Evolutionary conservation across 2,888 invertebrate species (phyloP), one percentile per base, ranked within the genome.

Genomic region (Piscicola geometra): DNA sequence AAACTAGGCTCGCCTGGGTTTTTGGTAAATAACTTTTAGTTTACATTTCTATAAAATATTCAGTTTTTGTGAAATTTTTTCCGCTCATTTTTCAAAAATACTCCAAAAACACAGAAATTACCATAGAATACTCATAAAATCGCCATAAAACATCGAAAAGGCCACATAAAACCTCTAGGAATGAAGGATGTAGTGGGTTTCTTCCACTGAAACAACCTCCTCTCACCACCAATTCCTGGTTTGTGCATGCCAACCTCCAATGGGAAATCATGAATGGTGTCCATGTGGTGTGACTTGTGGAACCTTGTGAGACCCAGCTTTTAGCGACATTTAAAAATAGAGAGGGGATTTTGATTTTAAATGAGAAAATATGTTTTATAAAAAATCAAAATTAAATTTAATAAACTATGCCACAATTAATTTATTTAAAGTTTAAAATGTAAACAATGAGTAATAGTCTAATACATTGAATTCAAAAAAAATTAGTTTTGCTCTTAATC

Each of bases 1-100:
- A 91, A 83, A 80, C 90, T 90, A 0, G 90, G 89, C 0, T 90
- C 90, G 83, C 91, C 91, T 0, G 90, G 89, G 0, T n/a, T n/a
- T n/a, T n/a, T n/a, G n/a, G n/a, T n/a, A n/a, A n/a, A n/a, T n/a
- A n/a, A n/a, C n/a, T n/a, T n/a, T n/a, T n/a, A n/a, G n/a, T n/a
- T n/a, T n/a, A n/a, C n/a, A n/a, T n/a, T n/a, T n/a, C n/a, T n/a
- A n/a, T n/a, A n/a, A n/a, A n/a, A n/a, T n/a, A n/a, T n/a, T n/a
- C n/a, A n/a, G n/a, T n/a, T n/a, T n/a, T n/a, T n/a, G n/a, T n/a
- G n/a, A n/a, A n/a, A n/a, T n/a, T n/a, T n/a, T n/a, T n/a, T n/a
- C n/a, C n/a, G n/a, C n/a, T n/a, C n/a, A n/a, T n/a, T n/a, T n/a
- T n/a, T n/a, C n/a, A n/a, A n/a, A n/a, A n/a, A n/a, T n/a, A n/a